phyloP scores from a whole-genome alignment of 2,888 invertebrate genomes.

The Entomobrya multifasciata region DNA sequence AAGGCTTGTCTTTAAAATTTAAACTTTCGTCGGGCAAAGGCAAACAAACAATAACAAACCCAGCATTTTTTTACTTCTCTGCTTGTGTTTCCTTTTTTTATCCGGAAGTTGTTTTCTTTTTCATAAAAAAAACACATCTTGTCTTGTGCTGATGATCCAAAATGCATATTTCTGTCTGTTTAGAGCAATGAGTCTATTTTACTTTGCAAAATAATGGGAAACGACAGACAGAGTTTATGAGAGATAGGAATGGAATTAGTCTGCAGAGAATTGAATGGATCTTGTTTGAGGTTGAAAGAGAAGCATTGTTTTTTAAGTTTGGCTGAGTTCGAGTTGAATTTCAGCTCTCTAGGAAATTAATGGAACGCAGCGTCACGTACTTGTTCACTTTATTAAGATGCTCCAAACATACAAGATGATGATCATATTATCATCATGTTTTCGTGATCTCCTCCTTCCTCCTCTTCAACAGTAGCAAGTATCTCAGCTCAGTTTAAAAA shows the following conservation, averaged over 20 bases:
- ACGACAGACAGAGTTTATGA: neutral
- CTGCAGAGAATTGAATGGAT: neutral
- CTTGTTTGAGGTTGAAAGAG: too few relatives aligned
- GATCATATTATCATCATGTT: neutral
- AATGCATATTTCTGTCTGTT: constrained; percentile 4
- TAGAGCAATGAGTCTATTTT: constrained; percentile 27
- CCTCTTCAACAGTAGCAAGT: neutral
- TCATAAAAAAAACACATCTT: neutral
- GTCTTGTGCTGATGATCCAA: neutral
- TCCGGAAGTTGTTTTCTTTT: constrained; percentile 30
- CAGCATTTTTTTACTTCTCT: neutral
- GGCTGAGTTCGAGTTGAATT: too few relatives aligned
- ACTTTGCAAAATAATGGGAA: constrained; percentile 22
- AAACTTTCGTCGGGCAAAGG: constrained; percentile 17
- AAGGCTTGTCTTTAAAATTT: constrained; percentile 43
- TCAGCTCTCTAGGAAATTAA: neutral
- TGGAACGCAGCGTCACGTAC: constrained; percentile 27
- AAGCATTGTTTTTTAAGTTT: neutral
- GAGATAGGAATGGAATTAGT: constrained; percentile 2
- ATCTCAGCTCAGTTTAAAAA: too few relatives aligned
- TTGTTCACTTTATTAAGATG: too few relatives aligned
- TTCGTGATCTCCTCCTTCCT: neutral
- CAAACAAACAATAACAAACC: constrained; percentile 46
- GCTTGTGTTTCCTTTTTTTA: too few relatives aligned
- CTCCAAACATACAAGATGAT: too few relatives aligned